These are phyloP conservation scores for Apostichopus japonicus DNA, from an alignment of 35 echinoderm and acorn worm genomes.

Conservation along the genomic window DNA sequence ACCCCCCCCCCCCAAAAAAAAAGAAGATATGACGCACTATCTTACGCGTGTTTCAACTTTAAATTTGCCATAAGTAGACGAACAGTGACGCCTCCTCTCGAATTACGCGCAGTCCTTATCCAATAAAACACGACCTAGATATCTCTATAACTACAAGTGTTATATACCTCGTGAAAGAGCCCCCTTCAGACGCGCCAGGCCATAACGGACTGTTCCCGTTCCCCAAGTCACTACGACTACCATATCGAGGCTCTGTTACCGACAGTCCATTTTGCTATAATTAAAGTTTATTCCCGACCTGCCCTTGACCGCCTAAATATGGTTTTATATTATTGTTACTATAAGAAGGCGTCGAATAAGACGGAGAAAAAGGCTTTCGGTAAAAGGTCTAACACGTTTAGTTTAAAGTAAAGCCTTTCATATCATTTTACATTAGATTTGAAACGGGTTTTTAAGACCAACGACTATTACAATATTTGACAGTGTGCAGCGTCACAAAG, in stretches of 20 bases:
- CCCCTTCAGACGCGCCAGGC: neutral
- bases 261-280: constrained; percentile 11
- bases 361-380: neutral
- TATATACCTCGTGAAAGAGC: neutral
- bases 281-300: neutral
- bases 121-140: constrained; percentile 37
- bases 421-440: neutral
- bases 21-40: too few species aligned
- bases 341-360: neutral
- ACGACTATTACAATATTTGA: too few species aligned
- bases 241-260: neutral
- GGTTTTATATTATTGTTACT: neutral
- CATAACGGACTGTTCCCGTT: neutral
- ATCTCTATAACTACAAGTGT: neutral
- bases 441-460: neutral
- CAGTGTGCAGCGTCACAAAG: too few species aligned
- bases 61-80: neutral
- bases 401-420: neutral
- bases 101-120: neutral
- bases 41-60: too few species aligned
- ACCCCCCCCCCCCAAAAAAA: too few species aligned
- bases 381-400: neutral
- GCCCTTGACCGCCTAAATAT: constrained; percentile 47
- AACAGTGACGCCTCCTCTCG: neutral
- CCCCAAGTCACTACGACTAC: neutral